These are phyloP conservation scores for Macrotus californicus DNA, from an alignment of 2,113 vertebrate species.

Conservation along the genomic window DNA sequence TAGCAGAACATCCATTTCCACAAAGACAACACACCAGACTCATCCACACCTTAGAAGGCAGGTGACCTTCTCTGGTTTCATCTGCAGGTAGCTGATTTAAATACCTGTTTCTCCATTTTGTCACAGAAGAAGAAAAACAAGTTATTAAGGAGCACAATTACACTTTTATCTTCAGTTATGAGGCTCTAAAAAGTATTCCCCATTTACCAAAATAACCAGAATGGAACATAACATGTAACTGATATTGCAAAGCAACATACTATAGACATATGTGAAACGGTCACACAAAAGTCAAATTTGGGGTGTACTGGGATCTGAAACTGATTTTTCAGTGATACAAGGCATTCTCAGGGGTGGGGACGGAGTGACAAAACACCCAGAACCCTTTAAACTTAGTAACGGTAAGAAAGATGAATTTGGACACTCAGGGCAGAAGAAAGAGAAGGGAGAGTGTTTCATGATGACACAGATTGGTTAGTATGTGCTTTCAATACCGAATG, in stretches of 20 bases:
- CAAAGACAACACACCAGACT: background rate
- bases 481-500: background rate
- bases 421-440: background rate
- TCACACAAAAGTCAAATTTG: background rate
- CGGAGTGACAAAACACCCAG: background rate
- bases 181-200: background rate
- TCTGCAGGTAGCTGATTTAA: background rate
- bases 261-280: background rate
- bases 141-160: background rate
- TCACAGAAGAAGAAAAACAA: conserved; percentile 21
- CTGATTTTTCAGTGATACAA: background rate
- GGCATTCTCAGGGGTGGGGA: background rate
- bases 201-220: conserved; percentile 29
- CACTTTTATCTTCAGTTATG: background rate
- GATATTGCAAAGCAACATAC: background rate
- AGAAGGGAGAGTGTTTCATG: background rate
- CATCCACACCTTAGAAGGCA: background rate
- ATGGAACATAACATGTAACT: background rate
- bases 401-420: background rate
- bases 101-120: background rate
- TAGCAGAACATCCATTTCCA: background rate
- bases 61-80: background rate
- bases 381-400: background rate
- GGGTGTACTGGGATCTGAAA: background rate
- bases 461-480: background rate